Conservation (phyloP, 2,113 vertebrate species). For the Dipodomys ordii region DNA sequence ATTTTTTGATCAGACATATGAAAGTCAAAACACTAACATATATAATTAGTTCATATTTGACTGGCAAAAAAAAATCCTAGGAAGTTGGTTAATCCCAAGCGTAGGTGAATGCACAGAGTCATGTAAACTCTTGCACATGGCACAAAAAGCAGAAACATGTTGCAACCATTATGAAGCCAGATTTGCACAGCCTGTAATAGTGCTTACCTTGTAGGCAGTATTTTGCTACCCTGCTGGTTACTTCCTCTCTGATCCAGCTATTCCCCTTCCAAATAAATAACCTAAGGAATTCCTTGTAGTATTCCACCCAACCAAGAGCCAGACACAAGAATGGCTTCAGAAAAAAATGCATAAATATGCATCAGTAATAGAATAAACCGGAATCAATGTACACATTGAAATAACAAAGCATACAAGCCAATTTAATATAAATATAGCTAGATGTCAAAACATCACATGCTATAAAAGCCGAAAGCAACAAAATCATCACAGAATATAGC, state of each 20-base stretch:
- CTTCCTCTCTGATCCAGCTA: too few relatives aligned
- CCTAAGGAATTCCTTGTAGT: background rate
- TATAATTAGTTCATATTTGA: background rate
- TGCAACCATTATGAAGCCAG: background rate
- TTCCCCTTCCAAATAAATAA: background rate
- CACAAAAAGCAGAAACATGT: background rate
- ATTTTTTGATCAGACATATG: background rate
- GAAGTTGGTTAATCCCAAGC: background rate
- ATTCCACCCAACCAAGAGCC: background rate
- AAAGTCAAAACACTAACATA: background rate
- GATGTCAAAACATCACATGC: background rate
- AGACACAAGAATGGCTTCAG: background rate
- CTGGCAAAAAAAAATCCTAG: background rate
- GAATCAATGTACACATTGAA: background rate
- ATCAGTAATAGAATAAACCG: background rate
- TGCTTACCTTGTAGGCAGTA: too few relatives aligned
- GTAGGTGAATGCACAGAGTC: background rate
- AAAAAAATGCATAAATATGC: background rate
- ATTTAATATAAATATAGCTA: background rate
- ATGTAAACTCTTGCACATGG: background rate
- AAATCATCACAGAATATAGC: background rate
- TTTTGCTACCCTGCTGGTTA: background rate
- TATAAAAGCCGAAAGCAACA: background rate
- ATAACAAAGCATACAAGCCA: background rate
- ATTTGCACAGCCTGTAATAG: too few relatives aligned